A percentile compares a stretch with the other conserved stretches of the same genome.
Evolutionary conservation across 1,140 invertebrate species (phyloP).

Genomic region (Bombus consobrinus): DNA sequence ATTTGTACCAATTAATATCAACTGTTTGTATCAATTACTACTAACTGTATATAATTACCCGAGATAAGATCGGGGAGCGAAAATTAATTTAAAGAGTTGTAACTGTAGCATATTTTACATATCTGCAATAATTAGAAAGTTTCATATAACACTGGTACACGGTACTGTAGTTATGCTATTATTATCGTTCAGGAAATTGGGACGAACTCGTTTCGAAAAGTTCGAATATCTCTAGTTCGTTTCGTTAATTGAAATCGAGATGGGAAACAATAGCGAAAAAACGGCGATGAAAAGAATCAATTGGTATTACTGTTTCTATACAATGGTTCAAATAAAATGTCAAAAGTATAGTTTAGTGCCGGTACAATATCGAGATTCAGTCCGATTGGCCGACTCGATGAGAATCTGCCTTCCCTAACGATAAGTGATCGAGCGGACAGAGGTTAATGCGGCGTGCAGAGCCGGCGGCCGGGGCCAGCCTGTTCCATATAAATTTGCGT

Average conservation of each 20-base stretch:
- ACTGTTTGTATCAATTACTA: no score
- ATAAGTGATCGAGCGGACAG: slow-evolving; percentile 47
- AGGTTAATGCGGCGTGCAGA: slow-evolving; percentile 49
- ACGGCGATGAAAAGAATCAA: background rate
- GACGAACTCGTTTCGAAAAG: background rate
- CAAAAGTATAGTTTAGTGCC: background rate
- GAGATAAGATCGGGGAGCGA: no score
- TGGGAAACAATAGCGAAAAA: no score
- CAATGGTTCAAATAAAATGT: background rate
- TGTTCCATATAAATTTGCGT: slow-evolving; percentile 75
- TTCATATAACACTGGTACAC: no score
- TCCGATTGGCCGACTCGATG: slow-evolving; percentile 4
- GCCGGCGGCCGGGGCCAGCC: slow-evolving; percentile 19
- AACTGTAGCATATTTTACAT: no score
- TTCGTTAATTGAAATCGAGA: background rate
- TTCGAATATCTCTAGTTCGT: no score
- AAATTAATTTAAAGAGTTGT: no score
- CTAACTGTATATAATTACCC: no score
- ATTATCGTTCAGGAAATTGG: background rate
- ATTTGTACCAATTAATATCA: no score
- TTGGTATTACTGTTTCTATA: background rate
- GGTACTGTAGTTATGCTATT: no score
- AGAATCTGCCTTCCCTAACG: slow-evolving; percentile 25
- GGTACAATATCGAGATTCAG: background rate
- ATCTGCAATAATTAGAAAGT: no score